Percentiles rank a stretch among this genome's conserved stretches.
Conservation (phyloP, 2,113 vertebrate genomes). For the Athene noctua region DNA sequence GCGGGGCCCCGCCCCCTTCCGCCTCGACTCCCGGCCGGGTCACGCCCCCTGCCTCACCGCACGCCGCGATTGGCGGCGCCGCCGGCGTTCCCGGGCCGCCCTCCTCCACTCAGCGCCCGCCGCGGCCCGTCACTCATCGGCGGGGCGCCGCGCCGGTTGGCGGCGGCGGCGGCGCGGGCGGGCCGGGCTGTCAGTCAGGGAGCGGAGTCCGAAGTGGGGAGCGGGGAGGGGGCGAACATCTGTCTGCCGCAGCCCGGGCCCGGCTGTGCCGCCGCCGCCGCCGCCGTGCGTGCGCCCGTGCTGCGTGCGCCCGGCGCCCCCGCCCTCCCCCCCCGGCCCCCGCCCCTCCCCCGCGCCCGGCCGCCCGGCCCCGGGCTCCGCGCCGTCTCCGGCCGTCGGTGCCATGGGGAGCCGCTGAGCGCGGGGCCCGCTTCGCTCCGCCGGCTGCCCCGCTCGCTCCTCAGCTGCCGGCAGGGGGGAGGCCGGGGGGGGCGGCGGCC, state of each 20-base stretch:
- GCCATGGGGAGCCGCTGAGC: too few species aligned
- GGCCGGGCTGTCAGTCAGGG: slow-evolving; percentile 27
- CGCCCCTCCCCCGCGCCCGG: too few species aligned
- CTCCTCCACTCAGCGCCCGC: background rate
- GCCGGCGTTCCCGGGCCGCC: background rate
- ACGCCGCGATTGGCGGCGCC: background rate
- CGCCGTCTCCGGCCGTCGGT: too few species aligned
- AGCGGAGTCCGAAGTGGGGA: slow-evolving; percentile 11
- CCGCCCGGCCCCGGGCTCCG: too few species aligned
- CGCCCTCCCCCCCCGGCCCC: background rate
- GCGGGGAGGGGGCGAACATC: slow-evolving; percentile 58
- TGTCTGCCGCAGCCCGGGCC: slow-evolving; percentile 70
- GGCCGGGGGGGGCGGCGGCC: too few species aligned
- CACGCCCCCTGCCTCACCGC: background rate
- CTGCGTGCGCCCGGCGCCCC: slow-evolving; percentile 63
- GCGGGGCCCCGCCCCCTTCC: background rate
- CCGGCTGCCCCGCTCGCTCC: too few species aligned
- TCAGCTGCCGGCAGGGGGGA: too few species aligned
- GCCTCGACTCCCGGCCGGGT: background rate
- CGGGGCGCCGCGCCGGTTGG: background rate
- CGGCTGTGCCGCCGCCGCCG: slow-evolving; percentile 35
- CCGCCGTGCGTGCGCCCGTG: slow-evolving; percentile 40
- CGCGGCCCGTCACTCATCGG: background rate
- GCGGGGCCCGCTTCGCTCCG: too few species aligned
- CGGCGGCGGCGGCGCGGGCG: background rate